Evolutionary conservation across 2,888 invertebrate species (phyloP).

Genomic region (Archaeoteleia sp.): DNA sequence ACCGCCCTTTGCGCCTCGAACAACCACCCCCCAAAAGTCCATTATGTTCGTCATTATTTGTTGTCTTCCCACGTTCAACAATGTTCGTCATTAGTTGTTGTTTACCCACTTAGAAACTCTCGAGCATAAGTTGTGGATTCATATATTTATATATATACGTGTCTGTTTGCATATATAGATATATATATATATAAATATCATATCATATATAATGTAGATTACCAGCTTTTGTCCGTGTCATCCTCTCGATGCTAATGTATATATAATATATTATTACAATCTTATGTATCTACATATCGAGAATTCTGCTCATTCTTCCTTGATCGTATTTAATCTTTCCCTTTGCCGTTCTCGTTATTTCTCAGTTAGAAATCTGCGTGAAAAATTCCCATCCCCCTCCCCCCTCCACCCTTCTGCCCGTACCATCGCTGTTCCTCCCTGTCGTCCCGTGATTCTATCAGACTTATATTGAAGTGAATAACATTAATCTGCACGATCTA

Average conservation of each 20-base stretch:
- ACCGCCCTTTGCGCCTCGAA: slow-evolving; percentile 57
- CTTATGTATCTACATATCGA: slow-evolving; percentile 62
- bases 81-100: slow-evolving; percentile 39
- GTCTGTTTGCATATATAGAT: slow-evolving; percentile 12
- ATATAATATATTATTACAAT: slow-evolving; percentile 59
- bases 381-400: slow-evolving; percentile 14
- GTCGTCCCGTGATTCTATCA: slow-evolving; percentile 57
- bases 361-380: slow-evolving; percentile 14
- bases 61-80: slow-evolving; percentile 16
- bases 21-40: slow-evolving; percentile 10
- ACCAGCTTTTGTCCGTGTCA: slow-evolving; percentile 47
- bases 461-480: slow-evolving; percentile 69
- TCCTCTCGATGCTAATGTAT: slow-evolving; percentile 30
- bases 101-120: slow-evolving; percentile 59
- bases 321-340: slow-evolving; percentile 54
- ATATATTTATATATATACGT: slow-evolving; percentile 26
- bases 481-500: slow-evolving; percentile 65
- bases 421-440: slow-evolving; percentile 43
- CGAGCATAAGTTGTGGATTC: slow-evolving; percentile 54
- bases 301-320: slow-evolving; percentile 59
- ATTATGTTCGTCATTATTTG: slow-evolving; percentile 7
- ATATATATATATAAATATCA: too few relatives aligned
- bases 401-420: too few relatives aligned
- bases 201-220: slow-evolving; percentile 48
- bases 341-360: slow-evolving; percentile 43